phyloP scores from a whole-genome alignment of 2,888 invertebrate genomes.

The Zhuqinia jingwanae region DNA sequence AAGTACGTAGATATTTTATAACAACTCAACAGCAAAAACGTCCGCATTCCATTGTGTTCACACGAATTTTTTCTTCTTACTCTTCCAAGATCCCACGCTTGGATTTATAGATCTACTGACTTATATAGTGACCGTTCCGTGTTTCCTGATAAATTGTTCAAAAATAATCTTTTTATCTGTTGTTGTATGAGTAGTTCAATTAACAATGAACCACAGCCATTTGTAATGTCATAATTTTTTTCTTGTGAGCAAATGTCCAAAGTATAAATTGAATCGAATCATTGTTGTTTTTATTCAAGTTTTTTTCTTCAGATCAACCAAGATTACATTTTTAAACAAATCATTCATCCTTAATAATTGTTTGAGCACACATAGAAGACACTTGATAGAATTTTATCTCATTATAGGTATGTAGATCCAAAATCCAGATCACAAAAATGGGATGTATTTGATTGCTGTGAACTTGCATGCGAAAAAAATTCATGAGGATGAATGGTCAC shows the following conservation, averaged over 20 bases:
- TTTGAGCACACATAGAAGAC: too few species aligned
- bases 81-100: background rate
- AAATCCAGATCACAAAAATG: too few species aligned
- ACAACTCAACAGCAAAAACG: background rate
- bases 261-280: background rate
- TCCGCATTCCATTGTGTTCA: slow-evolving; percentile 17
- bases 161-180: background rate
- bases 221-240: background rate
- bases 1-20: background rate
- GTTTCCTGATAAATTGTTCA: slow-evolving; percentile 41
- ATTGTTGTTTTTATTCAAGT: background rate
- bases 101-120: background rate
- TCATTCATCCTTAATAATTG: too few species aligned
- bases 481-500: slow-evolving; percentile 22
- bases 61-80: background rate
- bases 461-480: slow-evolving; percentile 7
- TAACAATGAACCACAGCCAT: slow-evolving; percentile 25
- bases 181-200: background rate
- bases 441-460: too few species aligned
- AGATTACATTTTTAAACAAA: slow-evolving; percentile 13
- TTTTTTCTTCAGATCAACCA: background rate
- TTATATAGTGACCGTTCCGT: slow-evolving; percentile 43
- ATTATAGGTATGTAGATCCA: too few species aligned
- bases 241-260: background rate
- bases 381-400: too few species aligned